Conservation (phyloP, 2,888 invertebrate species). For the Nephrotoma appendiculata region DNA sequence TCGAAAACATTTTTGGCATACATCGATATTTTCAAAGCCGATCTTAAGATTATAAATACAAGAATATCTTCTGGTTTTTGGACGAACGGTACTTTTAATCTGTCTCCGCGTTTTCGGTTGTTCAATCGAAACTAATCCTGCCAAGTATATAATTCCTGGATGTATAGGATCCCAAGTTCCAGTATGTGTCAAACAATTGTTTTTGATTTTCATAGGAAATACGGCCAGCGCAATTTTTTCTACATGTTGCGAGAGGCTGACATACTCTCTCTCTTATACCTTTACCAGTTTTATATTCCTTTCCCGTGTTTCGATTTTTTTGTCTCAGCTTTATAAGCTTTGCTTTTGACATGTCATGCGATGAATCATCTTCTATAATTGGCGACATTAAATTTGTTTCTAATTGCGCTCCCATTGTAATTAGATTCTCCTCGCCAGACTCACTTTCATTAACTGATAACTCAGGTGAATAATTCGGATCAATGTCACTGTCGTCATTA, state of each 20-base stretch:
- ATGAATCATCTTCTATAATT: not conserved
- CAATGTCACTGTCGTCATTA: not conserved
- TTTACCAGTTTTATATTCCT: not conserved
- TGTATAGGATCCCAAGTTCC: not conserved
- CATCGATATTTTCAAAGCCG: not conserved
- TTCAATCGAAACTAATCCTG: not conserved
- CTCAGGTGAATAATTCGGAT: not conserved
- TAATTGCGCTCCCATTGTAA: not conserved
- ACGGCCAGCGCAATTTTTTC: not conserved
- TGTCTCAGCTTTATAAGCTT: not conserved
- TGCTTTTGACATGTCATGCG: not conserved
- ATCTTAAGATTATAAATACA: not conserved
- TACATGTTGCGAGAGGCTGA: not conserved
- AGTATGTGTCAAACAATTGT: not conserved
- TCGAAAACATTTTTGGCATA: not conserved
- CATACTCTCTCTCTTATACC: not conserved
- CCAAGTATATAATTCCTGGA: not conserved
- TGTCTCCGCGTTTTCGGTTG: not conserved
- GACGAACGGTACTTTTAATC: not conserved
- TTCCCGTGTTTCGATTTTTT: not conserved
- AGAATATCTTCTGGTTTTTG: not conserved
- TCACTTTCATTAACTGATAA: not conserved
- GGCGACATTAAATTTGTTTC: not conserved
- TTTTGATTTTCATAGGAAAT: not conserved
- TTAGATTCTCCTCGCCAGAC: not conserved